Evolutionary conservation across 2,113 vertebrate species (phyloP).

Genomic region (Albula glossodonta): DNA sequence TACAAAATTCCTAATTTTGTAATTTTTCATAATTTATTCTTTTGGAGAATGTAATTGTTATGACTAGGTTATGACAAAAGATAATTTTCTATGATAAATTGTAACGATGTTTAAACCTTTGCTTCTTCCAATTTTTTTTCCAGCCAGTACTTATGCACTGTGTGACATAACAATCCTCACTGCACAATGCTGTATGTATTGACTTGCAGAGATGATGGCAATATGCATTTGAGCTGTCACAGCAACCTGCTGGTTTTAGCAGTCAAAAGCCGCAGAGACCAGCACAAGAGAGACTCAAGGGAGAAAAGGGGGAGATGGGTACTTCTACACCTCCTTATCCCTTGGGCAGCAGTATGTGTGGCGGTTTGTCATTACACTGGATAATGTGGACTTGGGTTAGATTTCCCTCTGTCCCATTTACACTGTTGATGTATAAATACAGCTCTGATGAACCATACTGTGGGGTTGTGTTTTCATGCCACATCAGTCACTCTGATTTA

Average conservation of each 20-base stretch:
- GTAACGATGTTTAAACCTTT: neutral
- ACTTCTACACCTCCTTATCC: neutral
- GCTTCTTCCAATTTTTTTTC: neutral
- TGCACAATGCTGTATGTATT: neutral
- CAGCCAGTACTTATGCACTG: neutral
- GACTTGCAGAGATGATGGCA: neutral
- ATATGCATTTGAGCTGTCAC: neutral
- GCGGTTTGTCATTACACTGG: neutral
- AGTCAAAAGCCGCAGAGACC: neutral
- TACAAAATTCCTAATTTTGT: no score
- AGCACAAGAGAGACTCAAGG: neutral
- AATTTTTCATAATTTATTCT: no score
- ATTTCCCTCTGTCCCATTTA: neutral
- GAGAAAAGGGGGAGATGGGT: neutral
- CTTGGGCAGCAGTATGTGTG: neutral
- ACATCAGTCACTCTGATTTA: neutral
- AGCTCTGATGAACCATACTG: neutral
- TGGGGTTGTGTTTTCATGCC: neutral
- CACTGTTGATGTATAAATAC: neutral
- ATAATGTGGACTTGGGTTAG: neutral
- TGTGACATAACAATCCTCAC: neutral
- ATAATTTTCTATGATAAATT: no score
- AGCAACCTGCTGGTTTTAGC: neutral
- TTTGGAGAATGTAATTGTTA: no score
- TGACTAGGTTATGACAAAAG: no score